A percentile compares a stretch with the other conserved stretches of the same genome.
Conservation (phyloP, 1,140 invertebrate genomes). For the Drosophila setifemur region DNA sequence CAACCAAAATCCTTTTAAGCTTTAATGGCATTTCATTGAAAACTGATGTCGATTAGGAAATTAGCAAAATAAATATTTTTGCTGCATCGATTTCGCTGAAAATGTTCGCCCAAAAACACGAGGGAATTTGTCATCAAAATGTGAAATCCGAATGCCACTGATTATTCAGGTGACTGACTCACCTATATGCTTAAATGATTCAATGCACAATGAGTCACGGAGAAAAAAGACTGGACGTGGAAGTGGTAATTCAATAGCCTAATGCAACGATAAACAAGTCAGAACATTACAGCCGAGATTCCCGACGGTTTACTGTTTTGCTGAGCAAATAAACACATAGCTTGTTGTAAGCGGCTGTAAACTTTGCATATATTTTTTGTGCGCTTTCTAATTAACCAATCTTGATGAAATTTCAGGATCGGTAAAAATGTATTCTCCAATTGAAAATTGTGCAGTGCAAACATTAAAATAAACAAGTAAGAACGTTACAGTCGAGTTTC, state of each 20-base stretch:
- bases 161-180: conserved; percentile 9
- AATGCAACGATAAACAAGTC: neutral
- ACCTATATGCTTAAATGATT: conserved; percentile 14
- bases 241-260: conserved; percentile 2
- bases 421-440: no score
- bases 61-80: conserved; percentile 42
- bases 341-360: no score
- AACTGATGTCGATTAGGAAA: conserved; percentile 26
- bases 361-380: no score
- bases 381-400: no score
- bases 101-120: conserved; percentile 7
- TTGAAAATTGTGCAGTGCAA: no score
- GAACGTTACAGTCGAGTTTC: no score
- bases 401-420: no score
- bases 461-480: no score
- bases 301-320: no score
- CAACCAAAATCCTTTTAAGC: conserved; percentile 42
- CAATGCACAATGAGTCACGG: conserved; percentile 12
- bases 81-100: conserved; percentile 30
- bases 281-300: no score
- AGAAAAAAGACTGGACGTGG: conserved; percentile 22
- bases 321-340: no score
- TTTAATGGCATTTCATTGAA: conserved; percentile 43
- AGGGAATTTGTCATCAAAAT: conserved; percentile 38
- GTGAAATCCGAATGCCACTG: conserved; percentile 15